Conservation (phyloP, 2,113 vertebrate species). For the Eira barbara region DNA sequence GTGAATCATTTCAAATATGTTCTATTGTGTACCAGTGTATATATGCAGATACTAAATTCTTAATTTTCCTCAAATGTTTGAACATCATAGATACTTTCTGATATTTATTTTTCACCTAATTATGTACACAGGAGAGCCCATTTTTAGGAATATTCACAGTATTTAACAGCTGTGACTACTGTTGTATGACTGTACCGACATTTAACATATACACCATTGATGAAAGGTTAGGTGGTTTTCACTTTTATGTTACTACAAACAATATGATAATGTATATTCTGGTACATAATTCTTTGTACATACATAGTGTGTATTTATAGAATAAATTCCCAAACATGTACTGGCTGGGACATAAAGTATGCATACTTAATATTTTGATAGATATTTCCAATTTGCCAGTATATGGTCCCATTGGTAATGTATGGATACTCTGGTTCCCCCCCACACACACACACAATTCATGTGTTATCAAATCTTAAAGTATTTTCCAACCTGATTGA, state of each 20-base stretch:
- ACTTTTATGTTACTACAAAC: not conserved
- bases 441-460: fast-evolving
- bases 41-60: not conserved
- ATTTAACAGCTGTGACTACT: not conserved
- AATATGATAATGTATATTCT: not conserved
- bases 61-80: not conserved
- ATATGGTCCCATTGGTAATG: not conserved
- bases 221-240: not conserved
- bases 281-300: not conserved
- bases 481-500: not conserved
- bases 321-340: not conserved
- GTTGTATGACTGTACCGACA: not conserved
- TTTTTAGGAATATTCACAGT: not conserved
- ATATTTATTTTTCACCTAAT: not conserved
- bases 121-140: not conserved
- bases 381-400: not conserved
- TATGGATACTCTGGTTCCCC: not conserved
- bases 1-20: not conserved
- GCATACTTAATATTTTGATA: not conserved
- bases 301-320: not conserved
- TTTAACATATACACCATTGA: not conserved
- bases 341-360: not conserved
- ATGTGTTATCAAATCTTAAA: not conserved
- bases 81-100: not conserved
- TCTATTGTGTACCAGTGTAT: not conserved